Base-by-base conservation (phyloP, 2,888 invertebrate species). In the Diploptera punctata region DNA sequence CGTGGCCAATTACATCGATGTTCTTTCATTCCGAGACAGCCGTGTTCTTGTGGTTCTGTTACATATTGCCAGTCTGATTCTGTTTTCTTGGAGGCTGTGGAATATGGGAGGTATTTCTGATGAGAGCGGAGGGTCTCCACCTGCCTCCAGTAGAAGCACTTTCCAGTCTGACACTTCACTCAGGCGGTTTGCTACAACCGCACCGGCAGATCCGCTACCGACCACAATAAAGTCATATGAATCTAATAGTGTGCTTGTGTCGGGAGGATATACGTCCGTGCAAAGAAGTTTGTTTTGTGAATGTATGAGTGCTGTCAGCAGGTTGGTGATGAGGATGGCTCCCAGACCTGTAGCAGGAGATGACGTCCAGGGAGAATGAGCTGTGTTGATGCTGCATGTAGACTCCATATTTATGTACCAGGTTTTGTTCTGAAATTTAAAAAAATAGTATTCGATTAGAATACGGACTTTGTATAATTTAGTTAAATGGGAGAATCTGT, bases 1-100 rank as follows among this genome's bases (percentile, higher is more conserved):
- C 86, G 79, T 19, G 80, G 79, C 79, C 80, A 80, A 65, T 77
- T 77, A 74, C 78, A 79, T 67, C 77, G 47, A 5, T 74, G 67
- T 70, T 73, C 57, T 24, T 18, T 65, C 19, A 79, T 72, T 7
- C 79, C 79, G n/a, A 76, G 71, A 68, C 79, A 79, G 3, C 78
- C 78, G 4, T 78, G 76, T 19, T 77, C 77, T 72, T 83, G 82
- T 10, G 83, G 83, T 75, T 82, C 83, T 1, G 83, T 82, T 76
- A 81, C 81, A 76, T 81, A 83, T 61, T 81, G 79, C 83, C 83
- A 83, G 75, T 83, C 83, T 61, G 82, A 78, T 29, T 78, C n/a
- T 75, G 16, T 78, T 78, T 43, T 78, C 73, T 72, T 80, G 80
- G 21, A 80, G 77, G 33, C 78, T 78, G 18, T 77, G 76, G 13